phyloP scores from a whole-genome alignment of 1,140 invertebrate genomes.

The Charaxes varanes region DNA sequence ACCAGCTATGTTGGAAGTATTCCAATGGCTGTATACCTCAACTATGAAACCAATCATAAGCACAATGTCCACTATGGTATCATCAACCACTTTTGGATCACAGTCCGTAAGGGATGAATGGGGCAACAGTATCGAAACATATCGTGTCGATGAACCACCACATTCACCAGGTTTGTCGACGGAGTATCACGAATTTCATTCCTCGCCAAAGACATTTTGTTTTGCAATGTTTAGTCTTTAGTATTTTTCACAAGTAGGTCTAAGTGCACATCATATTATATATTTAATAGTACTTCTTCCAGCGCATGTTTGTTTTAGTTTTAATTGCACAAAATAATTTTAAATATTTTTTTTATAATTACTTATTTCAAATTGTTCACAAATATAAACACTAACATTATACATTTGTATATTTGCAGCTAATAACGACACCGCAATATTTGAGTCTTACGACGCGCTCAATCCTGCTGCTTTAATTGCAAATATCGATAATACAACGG shows the following conservation, averaged over 20 bases:
- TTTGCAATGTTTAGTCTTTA: constrained; percentile 46
- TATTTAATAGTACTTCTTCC: constrained; percentile 1
- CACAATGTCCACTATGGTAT: constrained; percentile 49
- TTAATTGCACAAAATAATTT: constrained; percentile 6
- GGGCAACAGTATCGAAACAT: constrained; percentile 62
- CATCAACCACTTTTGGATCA: constrained; percentile 41
- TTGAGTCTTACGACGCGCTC: constrained; percentile 76
- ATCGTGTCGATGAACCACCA: constrained; percentile 69
- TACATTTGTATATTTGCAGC: constrained; percentile 40
- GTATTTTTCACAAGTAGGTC: constrained; percentile 32
- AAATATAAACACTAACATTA: neutral
- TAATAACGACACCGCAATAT: constrained; percentile 73
- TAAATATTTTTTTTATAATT: neutral
- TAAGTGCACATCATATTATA: constrained; percentile 25
- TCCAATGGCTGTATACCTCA: constrained; percentile 65
- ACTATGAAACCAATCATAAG: constrained; percentile 65
- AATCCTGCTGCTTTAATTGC: constrained; percentile 78
- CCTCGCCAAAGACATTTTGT: constrained; percentile 52
- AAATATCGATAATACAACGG: constrained; percentile 74
- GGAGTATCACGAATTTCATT: constrained; percentile 54
- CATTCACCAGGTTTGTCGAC: constrained; percentile 69
- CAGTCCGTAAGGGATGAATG: constrained; percentile 56
- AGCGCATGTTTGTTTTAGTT: constrained; percentile 18
- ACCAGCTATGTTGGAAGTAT: constrained; percentile 73
- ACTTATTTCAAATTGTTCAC: neutral